These are phyloP conservation scores for Cryptocephalus moraei DNA, from an alignment of 2,888 invertebrate genomes.

Conservation along the genomic window DNA sequence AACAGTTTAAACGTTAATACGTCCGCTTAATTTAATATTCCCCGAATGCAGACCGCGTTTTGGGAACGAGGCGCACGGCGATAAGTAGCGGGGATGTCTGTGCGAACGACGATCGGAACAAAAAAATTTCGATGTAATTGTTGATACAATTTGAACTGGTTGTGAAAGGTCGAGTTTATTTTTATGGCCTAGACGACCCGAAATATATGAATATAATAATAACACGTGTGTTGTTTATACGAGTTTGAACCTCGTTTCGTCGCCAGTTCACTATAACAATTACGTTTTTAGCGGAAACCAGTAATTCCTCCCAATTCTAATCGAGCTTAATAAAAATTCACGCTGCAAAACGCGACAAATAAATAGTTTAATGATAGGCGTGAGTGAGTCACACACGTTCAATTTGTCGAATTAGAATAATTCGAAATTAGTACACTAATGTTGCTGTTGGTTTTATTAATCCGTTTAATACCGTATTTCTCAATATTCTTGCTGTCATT, in stretches of 20 bases:
- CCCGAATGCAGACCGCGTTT: too few species aligned
- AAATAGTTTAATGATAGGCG: conserved; percentile 22
- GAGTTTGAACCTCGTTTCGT: neutral
- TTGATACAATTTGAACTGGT: too few species aligned
- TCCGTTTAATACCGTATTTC: conserved; percentile 4
- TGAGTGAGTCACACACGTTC: conserved; percentile 18
- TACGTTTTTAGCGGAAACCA: conserved; percentile 14
- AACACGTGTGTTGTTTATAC: too few species aligned
- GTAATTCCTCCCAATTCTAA: conserved; percentile 20
- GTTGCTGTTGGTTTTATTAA: conserved; percentile 6
- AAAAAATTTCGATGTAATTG: too few species aligned
- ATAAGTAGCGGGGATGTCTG: too few species aligned
- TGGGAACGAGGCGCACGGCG: neutral
- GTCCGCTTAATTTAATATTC: too few species aligned
- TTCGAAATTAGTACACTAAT: conserved; percentile 19
- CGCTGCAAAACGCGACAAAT: conserved; percentile 14
- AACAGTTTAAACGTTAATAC: too few species aligned
- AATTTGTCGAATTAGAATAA: conserved; percentile 24
- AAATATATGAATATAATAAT: too few species aligned
- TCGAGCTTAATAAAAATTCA: conserved; percentile 14
- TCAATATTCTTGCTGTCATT: conserved; percentile 3
- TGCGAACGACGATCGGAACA: too few species aligned
- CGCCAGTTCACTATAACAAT: neutral
- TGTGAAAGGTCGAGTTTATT: too few species aligned
- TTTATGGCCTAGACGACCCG: too few species aligned